Evolutionary conservation across 2,113 vertebrate genomes (phyloP), one percentile per base, ranked within the genome.

Genomic region (Bostrychus sinensis): DNA sequence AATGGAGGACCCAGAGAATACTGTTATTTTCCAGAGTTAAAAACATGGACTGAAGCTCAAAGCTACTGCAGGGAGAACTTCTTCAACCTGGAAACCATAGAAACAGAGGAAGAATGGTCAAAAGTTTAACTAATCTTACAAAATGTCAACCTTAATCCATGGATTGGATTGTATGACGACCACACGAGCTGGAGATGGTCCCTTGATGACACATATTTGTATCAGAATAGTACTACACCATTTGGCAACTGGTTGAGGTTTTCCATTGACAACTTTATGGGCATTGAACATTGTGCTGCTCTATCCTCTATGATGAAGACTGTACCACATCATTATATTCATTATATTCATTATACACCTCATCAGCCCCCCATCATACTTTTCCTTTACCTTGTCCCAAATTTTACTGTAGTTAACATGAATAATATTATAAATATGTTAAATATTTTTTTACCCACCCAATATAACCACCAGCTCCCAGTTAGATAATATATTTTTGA

Each of bases 11-110:
- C 38, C 2, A 14, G 38, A n/a, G 28, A 2, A 25, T 59, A 53
- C 10, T n/a, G 30, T 11, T 19, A 17, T 14, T 28, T 60, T 16
- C 3, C 14, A 5, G 2, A 36, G 38, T 1, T 8, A 7, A 54
- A 69, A 61, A 61, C 56, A 14, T 36, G 19, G 38, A 19, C 9
- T 20, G 56, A 69, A 26, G 30, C 66, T 61, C 48, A 69, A 30
- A 36, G 14, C 34, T 54, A 43, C 38, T 54, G 38, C 20, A 28
- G 48, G 19, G 43, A 46, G 23, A 46, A 46, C 20, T 5, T 22
- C 13, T 2, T 23, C 23, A 20, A 46, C 43, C 43, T 46, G 43
- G 43, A 19, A 45, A 45, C 42, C 42, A 45, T 45, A 20, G 42
- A 45, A 45, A 45, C 42, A 2, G 42, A 45, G 17, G 42, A 45